Evolutionary conservation across 1,140 invertebrate genomes (phyloP), one percentile per base, ranked within the genome.

Genomic region (Drosophila tropicalis): DNA sequence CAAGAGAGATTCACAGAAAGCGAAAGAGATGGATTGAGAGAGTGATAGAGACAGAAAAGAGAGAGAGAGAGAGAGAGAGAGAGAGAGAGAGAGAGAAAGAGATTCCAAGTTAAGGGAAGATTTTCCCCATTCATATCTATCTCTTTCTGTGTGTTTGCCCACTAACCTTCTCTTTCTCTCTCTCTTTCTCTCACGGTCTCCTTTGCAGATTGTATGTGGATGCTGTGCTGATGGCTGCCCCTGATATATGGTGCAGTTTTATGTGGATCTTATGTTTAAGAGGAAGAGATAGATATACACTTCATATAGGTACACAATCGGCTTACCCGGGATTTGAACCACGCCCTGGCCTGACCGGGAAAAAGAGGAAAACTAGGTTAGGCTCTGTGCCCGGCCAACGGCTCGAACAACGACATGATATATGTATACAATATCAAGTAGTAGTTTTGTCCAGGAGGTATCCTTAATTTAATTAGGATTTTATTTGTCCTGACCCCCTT

Each of bases 281-380:
- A 29, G 63, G 70, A 62, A 70, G 39, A 25, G 29, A 17, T 29
- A 36, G 64, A 56, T 67, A 66, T 70, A 70, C 66, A 72, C 54
- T 56, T 67, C 44, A 39, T 69, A 19, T 51, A 75, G 54, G 61
- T 62, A 78, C 61, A 51, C 41, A 67, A 67, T 57, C 68, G 80
- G 70, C 44, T 81, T 89, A 89, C 85, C 84, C 85, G 84, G 84
- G 84, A 90, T 84, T 84, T 76, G 77, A 89, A 89, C 84, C 84
- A 89, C 84, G 84, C 84, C 84, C 84, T 82, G 19, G 2, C 44
- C 17, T 74, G 80, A 41, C 72, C 76, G 47, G 44, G 17, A 29
- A 29, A 29, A 51, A 51, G 6, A 22, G 7, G 34, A 83, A 83
- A 83, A 83, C 80, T 83, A 79, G 80, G 80, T 83, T 83, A 83